Base-by-base conservation (phyloP, 2,113 vertebrate species). In the Micronycteris hirsuta region DNA sequence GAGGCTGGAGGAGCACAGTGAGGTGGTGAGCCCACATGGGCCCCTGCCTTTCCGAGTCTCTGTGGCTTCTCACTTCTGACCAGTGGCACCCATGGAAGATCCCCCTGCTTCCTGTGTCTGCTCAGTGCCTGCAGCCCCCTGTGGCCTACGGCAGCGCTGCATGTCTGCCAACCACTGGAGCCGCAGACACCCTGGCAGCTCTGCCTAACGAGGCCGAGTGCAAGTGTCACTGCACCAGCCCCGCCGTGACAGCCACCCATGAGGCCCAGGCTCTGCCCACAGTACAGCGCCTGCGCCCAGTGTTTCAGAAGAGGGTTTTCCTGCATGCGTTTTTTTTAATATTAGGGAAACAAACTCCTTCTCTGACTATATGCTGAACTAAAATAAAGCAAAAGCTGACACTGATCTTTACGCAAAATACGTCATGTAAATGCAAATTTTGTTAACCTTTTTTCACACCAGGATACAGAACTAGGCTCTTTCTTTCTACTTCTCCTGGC, bases 21-120 rank as follows among this genome's bases (percentile, higher is more conserved):
- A 49, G 80, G 43, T 6, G 47, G 1, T 6, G 89, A 3, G 67
- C n/a, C 33, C 9, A 52, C 8, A 0, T 0, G 2, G 4, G 22
- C 38, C 45, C 45, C 45, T 61, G 26, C 22, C 33, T 73, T 70
- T 24, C 11, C 1, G 0, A 0, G 38, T 31, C 58, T 47, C 54
- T 6, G 12, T 45, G 68, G 61, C 47, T 68, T 82, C 26, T 58
- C 20, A 31, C 38, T 12, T 43, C n/a, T 56, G 65, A 70, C 33
- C 41, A 0, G 0, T 16, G 68, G 61, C 26, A 26, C 52, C 65
- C 41, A 13, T 0, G 0, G 9, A 22, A 10, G 28, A 41, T 13
- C 41, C 26, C 33, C 7, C 3, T 0, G 0, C 5, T 4, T 41
- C 45, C 19, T 0, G 12, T n/a, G 33, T 52, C 49, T 78, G 26